Conservation (phyloP, 2,113 vertebrate genomes). For the Octodon degus region DNA sequence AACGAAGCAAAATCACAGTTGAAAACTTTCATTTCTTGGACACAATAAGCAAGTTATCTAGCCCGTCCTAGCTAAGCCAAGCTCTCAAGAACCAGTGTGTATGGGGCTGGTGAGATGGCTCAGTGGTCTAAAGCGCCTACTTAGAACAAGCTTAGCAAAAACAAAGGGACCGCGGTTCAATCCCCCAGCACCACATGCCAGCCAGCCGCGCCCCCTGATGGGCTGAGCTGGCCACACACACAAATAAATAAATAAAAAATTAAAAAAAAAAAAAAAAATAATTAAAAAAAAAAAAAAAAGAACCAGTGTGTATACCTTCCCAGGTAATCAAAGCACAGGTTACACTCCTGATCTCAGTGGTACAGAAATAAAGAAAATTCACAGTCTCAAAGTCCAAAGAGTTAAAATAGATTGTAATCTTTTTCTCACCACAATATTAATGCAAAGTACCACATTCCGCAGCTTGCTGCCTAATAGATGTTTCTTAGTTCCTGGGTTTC, state of each 20-base stretch:
- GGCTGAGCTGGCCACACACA: no score
- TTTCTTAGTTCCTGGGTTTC: conserved; percentile 4
- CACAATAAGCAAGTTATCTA: not conserved
- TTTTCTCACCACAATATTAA: not conserved
- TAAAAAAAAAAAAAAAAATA: no score
- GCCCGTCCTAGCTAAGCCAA: not conserved
- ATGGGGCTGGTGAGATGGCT: no score
- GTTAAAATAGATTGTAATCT: not conserved
- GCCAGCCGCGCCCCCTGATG: no score
- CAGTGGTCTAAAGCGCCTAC: no score
- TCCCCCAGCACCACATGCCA: no score
- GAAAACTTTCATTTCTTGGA: not conserved
- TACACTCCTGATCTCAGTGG: not conserved
- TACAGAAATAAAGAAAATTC: not conserved
- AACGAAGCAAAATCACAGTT: not conserved
- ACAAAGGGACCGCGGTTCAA: no score
- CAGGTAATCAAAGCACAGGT: not conserved
- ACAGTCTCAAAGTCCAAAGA: not conserved
- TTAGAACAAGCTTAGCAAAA: no score
- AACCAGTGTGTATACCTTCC: not conserved
- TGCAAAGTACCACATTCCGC: not conserved
- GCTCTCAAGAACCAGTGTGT: not conserved
- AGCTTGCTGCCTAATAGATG: not conserved
- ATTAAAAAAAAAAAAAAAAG: no score
- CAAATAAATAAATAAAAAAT: no score